Base-by-base conservation (phyloP, 1,140 invertebrate genomes). In the Pentalonia nigronervosa region DNA sequence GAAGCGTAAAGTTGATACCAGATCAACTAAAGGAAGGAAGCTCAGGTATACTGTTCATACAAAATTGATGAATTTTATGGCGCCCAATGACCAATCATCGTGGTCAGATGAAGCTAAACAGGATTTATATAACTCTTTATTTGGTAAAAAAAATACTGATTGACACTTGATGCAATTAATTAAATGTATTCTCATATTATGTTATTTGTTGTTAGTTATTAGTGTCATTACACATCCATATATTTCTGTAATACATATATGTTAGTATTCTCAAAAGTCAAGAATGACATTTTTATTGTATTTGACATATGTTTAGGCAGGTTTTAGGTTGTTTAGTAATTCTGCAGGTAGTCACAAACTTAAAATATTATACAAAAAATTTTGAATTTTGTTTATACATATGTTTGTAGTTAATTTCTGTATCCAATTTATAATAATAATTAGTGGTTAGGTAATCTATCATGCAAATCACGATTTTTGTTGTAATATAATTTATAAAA, bases 21-120 rank as follows among this genome's bases (percentile, higher is more conserved):
- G 94, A 93, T 94, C 94, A 53, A 94, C 94, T 30, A 99, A 99
- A 95, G 99, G 98, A 0, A 96, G 98, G 94, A 98, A 97, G 95
- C 96, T 99, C 53, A 97, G 98, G 93, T 99, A 98, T 95, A 97
- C 97, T 94, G 97, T 99, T 25, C 98, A 99, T 95, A 97, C 97
- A 81, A 98, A 99, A 95, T 95, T 99, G 41, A 97, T 99, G 0
- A 99, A 99, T 95, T 99, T 98, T 94, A 99, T 99, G 98, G 98
- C 98, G 7, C 97, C 98, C 1, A 94, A 81, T 90, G 76, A 93
- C 25, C 67, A 94, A 90, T 93, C 67, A 14, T 0, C 60, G 21
- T 93, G 81, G 76, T 53, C 86, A 23, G 89, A 94, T 50, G 86
- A 93, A 53, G 88, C 93, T 60, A 90, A 90, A 90, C 41, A 94